These are phyloP conservation scores for Naso thynnoides DNA, from an alignment of 2,797 vertebrate species.

Conservation along the genomic window DNA sequence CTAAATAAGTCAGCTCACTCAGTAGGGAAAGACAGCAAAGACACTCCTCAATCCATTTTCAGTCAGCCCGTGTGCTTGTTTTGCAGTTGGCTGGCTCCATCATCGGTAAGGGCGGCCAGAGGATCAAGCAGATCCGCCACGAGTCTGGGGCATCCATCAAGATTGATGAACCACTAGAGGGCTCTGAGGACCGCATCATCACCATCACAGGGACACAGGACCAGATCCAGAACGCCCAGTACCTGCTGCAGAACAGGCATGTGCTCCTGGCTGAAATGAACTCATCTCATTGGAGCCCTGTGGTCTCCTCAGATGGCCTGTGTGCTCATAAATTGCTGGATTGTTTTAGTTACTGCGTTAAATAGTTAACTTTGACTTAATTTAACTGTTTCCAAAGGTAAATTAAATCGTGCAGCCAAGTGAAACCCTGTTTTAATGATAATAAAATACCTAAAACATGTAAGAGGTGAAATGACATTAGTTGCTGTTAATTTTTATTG, in stretches of 20 bases:
- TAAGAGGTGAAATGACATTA: too few relatives aligned
- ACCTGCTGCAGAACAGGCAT: slow-evolving; percentile 99
- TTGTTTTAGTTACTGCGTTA: neutral
- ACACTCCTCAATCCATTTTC: neutral
- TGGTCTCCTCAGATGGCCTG: slow-evolving; percentile 7
- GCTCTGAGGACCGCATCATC: slow-evolving; percentile 99
- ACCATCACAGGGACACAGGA: slow-evolving; percentile 99
- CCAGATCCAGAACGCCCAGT: slow-evolving; percentile 99
- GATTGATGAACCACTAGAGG: slow-evolving; percentile 98
- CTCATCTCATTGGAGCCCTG: slow-evolving; percentile 1
- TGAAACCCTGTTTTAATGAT: too few relatives aligned
- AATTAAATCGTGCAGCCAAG: too few relatives aligned
- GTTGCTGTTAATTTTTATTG: too few relatives aligned
- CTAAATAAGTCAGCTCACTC: neutral
- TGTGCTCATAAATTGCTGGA: neutral
- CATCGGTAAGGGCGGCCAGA: slow-evolving; percentile 98
- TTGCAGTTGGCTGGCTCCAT: slow-evolving; percentile 96
- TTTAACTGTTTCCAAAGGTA: too few relatives aligned
- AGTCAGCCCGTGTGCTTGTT: neutral
- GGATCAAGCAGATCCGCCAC: slow-evolving; percentile 98
- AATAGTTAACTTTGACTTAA: too few relatives aligned
- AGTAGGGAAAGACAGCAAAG: neutral
- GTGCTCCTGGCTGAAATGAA: slow-evolving; percentile 59
- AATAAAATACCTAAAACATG: too few relatives aligned
- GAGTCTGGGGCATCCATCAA: slow-evolving; percentile 99